These are phyloP conservation scores for Sisor rabdophorus DNA, from an alignment of 2,113 vertebrate species.

Conservation along the genomic window DNA sequence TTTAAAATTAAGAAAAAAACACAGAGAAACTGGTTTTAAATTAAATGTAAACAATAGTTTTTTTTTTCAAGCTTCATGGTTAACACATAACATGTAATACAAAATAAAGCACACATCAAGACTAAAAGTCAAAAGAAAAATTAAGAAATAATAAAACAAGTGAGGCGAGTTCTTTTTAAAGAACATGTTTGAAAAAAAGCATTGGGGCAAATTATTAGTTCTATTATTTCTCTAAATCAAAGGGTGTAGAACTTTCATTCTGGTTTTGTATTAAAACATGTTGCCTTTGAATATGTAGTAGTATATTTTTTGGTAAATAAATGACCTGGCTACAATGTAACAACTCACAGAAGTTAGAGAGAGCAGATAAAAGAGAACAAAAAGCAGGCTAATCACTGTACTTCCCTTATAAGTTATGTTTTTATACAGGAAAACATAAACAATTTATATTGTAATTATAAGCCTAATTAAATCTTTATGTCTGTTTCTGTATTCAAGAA, in stretches of 20 bases:
- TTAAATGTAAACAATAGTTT: background rate
- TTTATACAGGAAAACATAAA: slow-evolving; percentile 15
- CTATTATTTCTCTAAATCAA: slow-evolving; percentile 34
- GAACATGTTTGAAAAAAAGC: slow-evolving; percentile 67
- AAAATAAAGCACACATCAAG: slow-evolving; percentile 44
- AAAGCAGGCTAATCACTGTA: slow-evolving; percentile 10
- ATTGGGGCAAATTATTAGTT: slow-evolving; percentile 50
- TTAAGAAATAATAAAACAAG: slow-evolving; percentile 55
- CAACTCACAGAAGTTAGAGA: slow-evolving; percentile 29
- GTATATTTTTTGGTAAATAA: slow-evolving; percentile 32
- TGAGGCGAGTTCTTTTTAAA: slow-evolving; percentile 63
- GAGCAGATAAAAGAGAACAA: slow-evolving; percentile 24
- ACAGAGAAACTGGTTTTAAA: background rate
- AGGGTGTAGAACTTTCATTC: slow-evolving; percentile 26
- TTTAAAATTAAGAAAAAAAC: background rate
- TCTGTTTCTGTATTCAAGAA: background rate
- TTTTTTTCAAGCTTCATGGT: slow-evolving; percentile 57
- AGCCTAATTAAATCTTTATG: background rate
- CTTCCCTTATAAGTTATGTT: slow-evolving; percentile 27
- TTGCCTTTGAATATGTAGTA: background rate
- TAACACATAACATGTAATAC: slow-evolving; percentile 63
- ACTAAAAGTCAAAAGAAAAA: slow-evolving; percentile 54
- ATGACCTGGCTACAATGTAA: slow-evolving; percentile 22
- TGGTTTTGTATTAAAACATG: background rate
- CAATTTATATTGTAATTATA: slow-evolving; percentile 2